These are phyloP conservation scores for Oplegnathus fasciatus DNA, from an alignment of 2,113 vertebrate genomes.

Conservation along the genomic window DNA sequence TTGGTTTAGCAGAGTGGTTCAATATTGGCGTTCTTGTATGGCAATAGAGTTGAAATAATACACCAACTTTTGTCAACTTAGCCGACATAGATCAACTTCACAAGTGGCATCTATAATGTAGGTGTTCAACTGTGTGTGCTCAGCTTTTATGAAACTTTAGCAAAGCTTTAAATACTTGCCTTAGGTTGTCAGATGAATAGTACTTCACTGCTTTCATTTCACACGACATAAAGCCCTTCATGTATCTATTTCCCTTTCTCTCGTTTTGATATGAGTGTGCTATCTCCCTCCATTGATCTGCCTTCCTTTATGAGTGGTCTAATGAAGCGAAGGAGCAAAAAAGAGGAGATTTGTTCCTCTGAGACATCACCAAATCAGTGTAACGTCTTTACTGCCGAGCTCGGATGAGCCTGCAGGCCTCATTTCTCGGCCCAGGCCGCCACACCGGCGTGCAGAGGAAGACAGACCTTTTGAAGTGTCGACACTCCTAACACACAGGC, in stretches of 20 bases:
- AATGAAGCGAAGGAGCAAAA: slow-evolving; percentile 72
- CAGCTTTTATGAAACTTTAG: slow-evolving; percentile 25
- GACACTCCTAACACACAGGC: slow-evolving; percentile 33
- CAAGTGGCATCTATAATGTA: slow-evolving; percentile 14
- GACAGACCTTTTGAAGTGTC: slow-evolving; percentile 66
- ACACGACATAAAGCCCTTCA: slow-evolving; percentile 49
- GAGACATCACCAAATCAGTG: slow-evolving; percentile 69
- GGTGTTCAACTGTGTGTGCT: slow-evolving; percentile 35
- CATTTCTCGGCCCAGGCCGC: slow-evolving; percentile 52
- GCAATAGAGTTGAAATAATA: neutral
- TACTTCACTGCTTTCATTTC: slow-evolving; percentile 45
- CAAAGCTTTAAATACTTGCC: slow-evolving; percentile 39
- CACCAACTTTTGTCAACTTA: neutral
- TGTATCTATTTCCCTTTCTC: slow-evolving; percentile 44
- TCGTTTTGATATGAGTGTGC: slow-evolving; percentile 38
- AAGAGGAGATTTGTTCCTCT: slow-evolving; percentile 58
- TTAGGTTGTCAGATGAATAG: slow-evolving; percentile 48
- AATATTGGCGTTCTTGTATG: neutral
- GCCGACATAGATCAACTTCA: slow-evolving; percentile 19
- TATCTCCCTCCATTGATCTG: slow-evolving; percentile 73
- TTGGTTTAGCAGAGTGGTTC: neutral
- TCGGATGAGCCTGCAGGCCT: slow-evolving; percentile 49
- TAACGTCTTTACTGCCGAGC: slow-evolving; percentile 68
- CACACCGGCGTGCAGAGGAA: slow-evolving; percentile 16
- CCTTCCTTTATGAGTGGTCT: slow-evolving; percentile 70